Conservation (phyloP, 1,140 invertebrate species). For the Zaprionus lachaisei region DNA sequence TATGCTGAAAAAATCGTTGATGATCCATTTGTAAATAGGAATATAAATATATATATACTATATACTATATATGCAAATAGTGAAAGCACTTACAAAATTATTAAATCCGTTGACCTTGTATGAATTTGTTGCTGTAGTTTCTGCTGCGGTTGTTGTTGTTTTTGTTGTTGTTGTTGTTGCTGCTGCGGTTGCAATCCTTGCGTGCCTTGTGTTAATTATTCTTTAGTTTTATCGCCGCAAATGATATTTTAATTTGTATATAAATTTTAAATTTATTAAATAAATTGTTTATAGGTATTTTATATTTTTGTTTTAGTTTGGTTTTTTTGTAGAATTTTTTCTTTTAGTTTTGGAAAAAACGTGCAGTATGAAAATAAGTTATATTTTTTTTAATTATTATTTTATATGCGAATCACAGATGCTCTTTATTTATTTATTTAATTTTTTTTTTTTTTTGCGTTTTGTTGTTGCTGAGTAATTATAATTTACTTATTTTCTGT, state of each 20-base stretch:
- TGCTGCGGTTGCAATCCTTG: slow-evolving; percentile 48
- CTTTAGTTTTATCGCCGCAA: slow-evolving; percentile 31
- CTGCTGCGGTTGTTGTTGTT: slow-evolving; percentile 48
- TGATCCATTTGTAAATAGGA: slow-evolving; percentile 21
- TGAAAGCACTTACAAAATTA: slow-evolving; percentile 74
- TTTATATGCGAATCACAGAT: slow-evolving; percentile 71
- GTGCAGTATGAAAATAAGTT: slow-evolving; percentile 79
- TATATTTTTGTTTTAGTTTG: slow-evolving; percentile 3
- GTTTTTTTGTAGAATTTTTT: slow-evolving; percentile 20
- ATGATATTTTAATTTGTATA: slow-evolving; percentile 31
- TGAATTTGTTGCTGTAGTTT: slow-evolving; percentile 61
- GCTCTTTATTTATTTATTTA: slow-evolving; percentile 57
- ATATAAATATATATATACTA: slow-evolving; percentile 16
- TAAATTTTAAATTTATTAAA: slow-evolving; percentile 55
- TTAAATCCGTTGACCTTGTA: slow-evolving; percentile 81
- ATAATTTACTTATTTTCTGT: not conserved
- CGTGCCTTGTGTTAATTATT: slow-evolving; percentile 49
- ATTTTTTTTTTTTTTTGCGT: slow-evolving; percentile 42
- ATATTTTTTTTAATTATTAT: slow-evolving; percentile 55
- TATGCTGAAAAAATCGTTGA: slow-evolving; percentile 29
- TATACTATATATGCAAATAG: not conserved
- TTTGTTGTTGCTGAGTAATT: slow-evolving; percentile 1
- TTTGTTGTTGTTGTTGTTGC: slow-evolving; percentile 25
- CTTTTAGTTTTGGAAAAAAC: slow-evolving; percentile 53
- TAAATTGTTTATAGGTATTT: slow-evolving; percentile 37